Conservation (phyloP, 2,113 vertebrate species). For the Mormoops blainvillei region DNA sequence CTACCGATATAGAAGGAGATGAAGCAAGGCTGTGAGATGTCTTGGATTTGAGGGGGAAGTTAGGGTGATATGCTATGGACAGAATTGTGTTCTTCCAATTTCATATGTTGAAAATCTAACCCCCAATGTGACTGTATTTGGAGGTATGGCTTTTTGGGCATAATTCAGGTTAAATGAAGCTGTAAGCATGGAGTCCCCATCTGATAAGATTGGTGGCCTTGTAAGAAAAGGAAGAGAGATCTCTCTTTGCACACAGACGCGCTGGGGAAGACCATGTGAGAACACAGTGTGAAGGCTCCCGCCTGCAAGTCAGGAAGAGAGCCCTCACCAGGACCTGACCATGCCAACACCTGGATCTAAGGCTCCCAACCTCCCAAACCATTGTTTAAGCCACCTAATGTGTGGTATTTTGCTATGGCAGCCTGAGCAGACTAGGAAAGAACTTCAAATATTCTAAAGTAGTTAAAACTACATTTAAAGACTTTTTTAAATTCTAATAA, state of each 20-base stretch:
- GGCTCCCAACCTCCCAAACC: neutral
- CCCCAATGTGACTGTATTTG: neutral
- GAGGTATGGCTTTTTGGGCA: neutral
- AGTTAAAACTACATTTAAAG: neutral
- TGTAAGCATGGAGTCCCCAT: neutral
- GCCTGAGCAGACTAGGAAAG: neutral
- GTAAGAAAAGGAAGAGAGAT: neutral
- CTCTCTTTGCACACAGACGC: fast-evolving
- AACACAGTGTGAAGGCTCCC: neutral
- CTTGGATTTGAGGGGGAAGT: neutral
- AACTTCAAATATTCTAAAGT: neutral
- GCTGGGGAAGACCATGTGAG: neutral
- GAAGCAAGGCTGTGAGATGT: no score
- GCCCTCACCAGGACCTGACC: neutral
- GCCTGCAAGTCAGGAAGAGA: neutral
- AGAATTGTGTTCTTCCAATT: no score
- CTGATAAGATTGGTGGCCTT: neutral
- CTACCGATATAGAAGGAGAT: neutral
- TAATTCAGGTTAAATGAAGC: neutral
- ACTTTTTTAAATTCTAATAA: neutral
- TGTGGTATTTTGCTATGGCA: neutral
- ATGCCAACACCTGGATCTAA: fast-evolving
- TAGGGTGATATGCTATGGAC: neutral
- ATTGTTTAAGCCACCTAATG: neutral
- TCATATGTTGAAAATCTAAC: neutral